phyloP scores from a whole-genome alignment of 2,797 vertebrate species.

The Artibeus jamaicensis region DNA sequence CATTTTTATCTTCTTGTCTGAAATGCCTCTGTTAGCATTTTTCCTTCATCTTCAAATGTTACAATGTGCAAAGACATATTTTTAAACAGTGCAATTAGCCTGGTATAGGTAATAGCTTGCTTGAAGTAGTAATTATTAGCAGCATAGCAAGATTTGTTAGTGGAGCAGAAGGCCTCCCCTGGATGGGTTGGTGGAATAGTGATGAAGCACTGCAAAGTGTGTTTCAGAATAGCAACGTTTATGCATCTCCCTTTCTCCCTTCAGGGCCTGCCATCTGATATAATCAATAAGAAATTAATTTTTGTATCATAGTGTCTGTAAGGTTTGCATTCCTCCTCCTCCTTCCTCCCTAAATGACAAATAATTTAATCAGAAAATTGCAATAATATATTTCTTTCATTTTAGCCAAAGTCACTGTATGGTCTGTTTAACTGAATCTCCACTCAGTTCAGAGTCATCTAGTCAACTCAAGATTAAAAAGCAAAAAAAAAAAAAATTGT shows the following conservation, averaged over 20 bases:
- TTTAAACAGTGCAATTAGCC: background rate
- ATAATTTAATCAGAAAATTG: conserved; percentile 3
- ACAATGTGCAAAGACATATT: background rate
- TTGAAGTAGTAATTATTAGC: background rate
- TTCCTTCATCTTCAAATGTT: conserved; percentile 22
- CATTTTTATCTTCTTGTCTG: background rate
- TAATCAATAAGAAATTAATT: background rate
- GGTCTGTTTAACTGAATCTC: conserved; percentile 12
- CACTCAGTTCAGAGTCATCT: background rate
- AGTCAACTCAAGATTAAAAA: background rate
- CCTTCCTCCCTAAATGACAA: background rate
- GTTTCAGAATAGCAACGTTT: background rate
- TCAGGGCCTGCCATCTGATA: background rate
- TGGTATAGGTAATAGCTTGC: background rate
- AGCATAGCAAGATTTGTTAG: background rate
- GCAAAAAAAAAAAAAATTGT: background rate
- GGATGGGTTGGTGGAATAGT: background rate
- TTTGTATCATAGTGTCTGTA: background rate
- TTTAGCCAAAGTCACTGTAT: background rate
- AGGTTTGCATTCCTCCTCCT: background rate
- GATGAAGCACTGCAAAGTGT: background rate
- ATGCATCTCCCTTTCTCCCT: background rate
- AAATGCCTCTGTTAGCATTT: background rate
- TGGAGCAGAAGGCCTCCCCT: background rate
- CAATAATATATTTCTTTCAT: background rate